phyloP scores from a whole-genome alignment of 1,140 invertebrate genomes.

The Yoshiicerus persimilis region DNA sequence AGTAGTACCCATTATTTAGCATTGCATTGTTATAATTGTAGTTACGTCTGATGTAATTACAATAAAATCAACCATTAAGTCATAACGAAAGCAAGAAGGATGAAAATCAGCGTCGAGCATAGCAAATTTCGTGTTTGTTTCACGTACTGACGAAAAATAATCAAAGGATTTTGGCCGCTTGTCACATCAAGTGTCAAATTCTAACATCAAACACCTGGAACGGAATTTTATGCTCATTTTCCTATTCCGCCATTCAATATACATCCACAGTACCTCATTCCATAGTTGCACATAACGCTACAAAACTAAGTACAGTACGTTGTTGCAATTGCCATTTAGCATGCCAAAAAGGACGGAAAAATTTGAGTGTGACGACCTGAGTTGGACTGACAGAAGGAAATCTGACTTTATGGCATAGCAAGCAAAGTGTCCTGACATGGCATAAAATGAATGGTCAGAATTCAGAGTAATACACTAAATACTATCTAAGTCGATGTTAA shows the following conservation, averaged over 20 bases:
- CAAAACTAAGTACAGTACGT: neutral
- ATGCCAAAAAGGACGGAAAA: neutral
- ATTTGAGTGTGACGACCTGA: conserved; percentile 16
- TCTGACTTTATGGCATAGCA: neutral
- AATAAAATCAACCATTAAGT: neutral
- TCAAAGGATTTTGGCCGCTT: neutral
- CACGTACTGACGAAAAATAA: neutral
- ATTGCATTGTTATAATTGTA: neutral
- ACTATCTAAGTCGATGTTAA: neutral
- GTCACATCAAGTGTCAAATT: neutral
- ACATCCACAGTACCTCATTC: neutral
- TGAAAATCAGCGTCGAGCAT: neutral
- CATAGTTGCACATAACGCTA: no score
- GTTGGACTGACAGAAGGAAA: neutral
- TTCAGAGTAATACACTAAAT: neutral
- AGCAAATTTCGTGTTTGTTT: neutral
- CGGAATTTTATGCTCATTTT: neutral
- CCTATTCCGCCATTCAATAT: neutral
- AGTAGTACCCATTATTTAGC: neutral
- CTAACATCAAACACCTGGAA: neutral
- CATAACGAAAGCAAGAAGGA: neutral
- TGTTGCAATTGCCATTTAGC: neutral
- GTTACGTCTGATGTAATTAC: neutral
- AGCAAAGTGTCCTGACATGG: neutral
- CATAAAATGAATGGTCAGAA: neutral